These are phyloP conservation scores for Tyria jacobaeae DNA, from an alignment of 2,888 invertebrate genomes.

Conservation along the genomic window DNA sequence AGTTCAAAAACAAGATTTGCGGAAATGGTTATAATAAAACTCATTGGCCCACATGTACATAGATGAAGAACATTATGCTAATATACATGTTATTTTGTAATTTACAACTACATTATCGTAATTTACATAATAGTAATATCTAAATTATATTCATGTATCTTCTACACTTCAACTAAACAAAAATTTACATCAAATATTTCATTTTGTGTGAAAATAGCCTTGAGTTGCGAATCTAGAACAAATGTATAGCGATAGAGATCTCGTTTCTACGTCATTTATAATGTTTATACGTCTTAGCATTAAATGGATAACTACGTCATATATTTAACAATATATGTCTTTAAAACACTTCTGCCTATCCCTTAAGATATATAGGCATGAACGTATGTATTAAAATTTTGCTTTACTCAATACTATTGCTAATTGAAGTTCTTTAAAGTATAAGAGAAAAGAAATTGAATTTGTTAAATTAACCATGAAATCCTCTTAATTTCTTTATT, in stretches of 20 bases:
- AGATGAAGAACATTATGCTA: background rate
- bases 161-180: conserved; percentile 19
- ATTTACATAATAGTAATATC: background rate
- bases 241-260: conserved; percentile 50
- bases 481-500: too few species aligned
- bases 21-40: conserved; percentile 2
- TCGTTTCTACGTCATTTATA: conserved; percentile 33
- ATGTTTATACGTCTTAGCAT: conserved; percentile 21
- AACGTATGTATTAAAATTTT: too few species aligned
- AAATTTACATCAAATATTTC: conserved; percentile 26
- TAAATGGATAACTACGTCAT: conserved; percentile 13
- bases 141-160: conserved; percentile 9
- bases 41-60: conserved; percentile 3
- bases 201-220: conserved; percentile 48
- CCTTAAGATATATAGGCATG: too few species aligned
- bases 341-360: too few species aligned
- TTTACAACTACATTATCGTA: conserved; percentile 11
- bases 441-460: too few species aligned
- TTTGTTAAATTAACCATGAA: too few species aligned
- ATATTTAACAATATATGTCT: too few species aligned
- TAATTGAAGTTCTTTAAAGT: too few species aligned
- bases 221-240: conserved; percentile 56
- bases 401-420: too few species aligned
- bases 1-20: background rate
- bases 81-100: conserved; percentile 2